Evolutionary conservation across 2,113 vertebrate genomes (phyloP).

Genomic region (Colius striatus): DNA sequence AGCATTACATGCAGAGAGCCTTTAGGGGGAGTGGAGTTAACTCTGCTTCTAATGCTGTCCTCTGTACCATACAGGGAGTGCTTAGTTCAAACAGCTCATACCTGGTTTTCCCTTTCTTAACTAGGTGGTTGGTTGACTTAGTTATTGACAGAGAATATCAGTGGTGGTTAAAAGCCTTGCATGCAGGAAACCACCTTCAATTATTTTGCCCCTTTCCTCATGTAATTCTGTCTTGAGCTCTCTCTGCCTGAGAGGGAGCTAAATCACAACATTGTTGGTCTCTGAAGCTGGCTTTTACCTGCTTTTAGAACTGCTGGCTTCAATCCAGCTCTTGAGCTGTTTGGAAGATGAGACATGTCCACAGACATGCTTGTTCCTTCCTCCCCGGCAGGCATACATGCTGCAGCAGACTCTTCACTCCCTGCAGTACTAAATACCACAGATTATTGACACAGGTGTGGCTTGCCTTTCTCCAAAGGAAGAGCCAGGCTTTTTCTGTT

Average conservation of each 20-base stretch:
- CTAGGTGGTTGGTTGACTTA: neutral
- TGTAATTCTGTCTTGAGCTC: neutral
- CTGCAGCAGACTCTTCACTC: conserved; percentile 68
- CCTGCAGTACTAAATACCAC: conserved; percentile 73
- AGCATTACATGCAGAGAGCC: neutral
- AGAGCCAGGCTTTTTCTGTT: conserved; percentile 17
- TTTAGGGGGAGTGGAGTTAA: neutral
- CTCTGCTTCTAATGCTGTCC: neutral
- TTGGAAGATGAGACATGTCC: conserved; percentile 56
- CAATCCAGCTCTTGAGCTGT: neutral
- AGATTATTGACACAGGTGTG: conserved; percentile 81
- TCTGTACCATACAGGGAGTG: neutral
- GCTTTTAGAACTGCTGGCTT: conserved; percentile 6
- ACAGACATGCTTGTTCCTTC: conserved; percentile 30
- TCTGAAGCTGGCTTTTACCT: neutral
- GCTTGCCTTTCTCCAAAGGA: conserved; percentile 48
- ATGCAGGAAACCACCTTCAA: neutral
- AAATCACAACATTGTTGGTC: neutral
- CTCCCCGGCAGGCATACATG: conserved; percentile 67
- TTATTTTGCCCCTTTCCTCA: neutral
- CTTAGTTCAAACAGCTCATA: neutral
- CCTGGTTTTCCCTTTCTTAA: neutral
- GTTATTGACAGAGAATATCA: neutral
- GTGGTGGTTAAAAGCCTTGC: neutral
- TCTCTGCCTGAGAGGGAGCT: neutral